Evolutionary conservation across 2,113 vertebrate species (phyloP).

Genomic region (Naja naja): DNA sequence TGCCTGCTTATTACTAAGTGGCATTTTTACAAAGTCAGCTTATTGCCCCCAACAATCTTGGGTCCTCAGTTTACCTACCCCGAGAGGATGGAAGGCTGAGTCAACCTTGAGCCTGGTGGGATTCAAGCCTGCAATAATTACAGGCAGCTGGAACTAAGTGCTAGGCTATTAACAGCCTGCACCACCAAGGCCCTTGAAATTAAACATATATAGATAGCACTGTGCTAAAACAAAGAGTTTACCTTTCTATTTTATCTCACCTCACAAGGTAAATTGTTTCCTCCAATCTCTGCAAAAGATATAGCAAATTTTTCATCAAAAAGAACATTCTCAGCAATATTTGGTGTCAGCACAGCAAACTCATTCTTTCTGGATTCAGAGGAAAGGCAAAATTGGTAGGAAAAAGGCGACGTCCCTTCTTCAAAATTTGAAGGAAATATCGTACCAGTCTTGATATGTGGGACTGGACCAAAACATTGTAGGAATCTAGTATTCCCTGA

Average conservation of each 20-base stretch:
- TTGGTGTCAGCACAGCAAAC: constrained; percentile 49
- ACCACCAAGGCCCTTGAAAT: no score
- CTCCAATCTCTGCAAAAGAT: constrained; percentile 32
- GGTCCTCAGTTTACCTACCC: no score
- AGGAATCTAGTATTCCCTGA: constrained; percentile 23
- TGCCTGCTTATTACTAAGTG: no score
- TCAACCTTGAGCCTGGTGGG: no score
- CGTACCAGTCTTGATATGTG: constrained; percentile 25
- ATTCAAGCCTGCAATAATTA: no score
- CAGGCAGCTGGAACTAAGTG: no score
- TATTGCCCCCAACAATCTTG: no score
- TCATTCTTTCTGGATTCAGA: constrained; percentile 47
- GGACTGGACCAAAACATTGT: constrained; percentile 36
- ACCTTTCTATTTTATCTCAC: neutral
- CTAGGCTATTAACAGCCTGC: no score
- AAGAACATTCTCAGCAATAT: constrained; percentile 43
- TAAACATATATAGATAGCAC: neutral
- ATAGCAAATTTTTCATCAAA: constrained; percentile 34
- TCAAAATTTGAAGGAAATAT: constrained; percentile 28
- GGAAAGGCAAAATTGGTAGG: constrained; percentile 12
- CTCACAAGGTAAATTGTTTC: neutral
- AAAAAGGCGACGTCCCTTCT: constrained; percentile 16
- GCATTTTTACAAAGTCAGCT: no score
- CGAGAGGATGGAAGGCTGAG: no score
- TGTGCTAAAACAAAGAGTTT: neutral